Percentiles rank a stretch among this genome's conserved stretches.
Evolutionary conservation across 2,113 vertebrate species (phyloP).

Genomic region (Asarcornis scutulata): DNA sequence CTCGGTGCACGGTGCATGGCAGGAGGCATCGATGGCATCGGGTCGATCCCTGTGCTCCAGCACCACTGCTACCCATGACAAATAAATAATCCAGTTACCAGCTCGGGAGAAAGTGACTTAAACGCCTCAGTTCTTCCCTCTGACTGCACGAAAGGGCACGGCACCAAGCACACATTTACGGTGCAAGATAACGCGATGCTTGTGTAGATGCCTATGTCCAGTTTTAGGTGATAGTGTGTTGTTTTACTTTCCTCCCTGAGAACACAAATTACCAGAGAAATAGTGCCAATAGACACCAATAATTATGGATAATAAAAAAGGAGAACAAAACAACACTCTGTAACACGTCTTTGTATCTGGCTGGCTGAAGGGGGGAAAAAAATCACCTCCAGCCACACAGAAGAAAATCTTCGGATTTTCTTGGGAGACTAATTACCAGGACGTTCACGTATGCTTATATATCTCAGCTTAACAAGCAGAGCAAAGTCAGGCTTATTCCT

Average conservation of each 20-base stretch:
- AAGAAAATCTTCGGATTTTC: not conserved
- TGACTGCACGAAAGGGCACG: not conserved
- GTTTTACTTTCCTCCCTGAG: not conserved
- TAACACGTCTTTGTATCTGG: not conserved
- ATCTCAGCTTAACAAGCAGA: not conserved
- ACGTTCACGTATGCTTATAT: not conserved
- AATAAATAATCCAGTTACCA: not conserved
- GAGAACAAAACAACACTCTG: not conserved
- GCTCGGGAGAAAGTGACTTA: not conserved
- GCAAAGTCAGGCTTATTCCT: not conserved
- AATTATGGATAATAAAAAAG: not conserved
- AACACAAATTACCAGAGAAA: not conserved
- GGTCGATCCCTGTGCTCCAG: fast-evolving
- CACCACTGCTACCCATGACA: not conserved
- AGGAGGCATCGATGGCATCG: not conserved
- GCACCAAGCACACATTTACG: not conserved
- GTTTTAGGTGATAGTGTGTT: not conserved
- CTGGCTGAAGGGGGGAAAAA: not conserved
- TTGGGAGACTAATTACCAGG: not conserved
- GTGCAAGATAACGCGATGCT: not conserved
- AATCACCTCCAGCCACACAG: not conserved
- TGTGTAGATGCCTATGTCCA: not conserved
- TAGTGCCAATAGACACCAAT: not conserved
- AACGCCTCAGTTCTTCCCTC: not conserved
- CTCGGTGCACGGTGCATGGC: fast-evolving